Conservation (phyloP, 2,888 invertebrate species). For the Rhaphigaster nebulosa region DNA sequence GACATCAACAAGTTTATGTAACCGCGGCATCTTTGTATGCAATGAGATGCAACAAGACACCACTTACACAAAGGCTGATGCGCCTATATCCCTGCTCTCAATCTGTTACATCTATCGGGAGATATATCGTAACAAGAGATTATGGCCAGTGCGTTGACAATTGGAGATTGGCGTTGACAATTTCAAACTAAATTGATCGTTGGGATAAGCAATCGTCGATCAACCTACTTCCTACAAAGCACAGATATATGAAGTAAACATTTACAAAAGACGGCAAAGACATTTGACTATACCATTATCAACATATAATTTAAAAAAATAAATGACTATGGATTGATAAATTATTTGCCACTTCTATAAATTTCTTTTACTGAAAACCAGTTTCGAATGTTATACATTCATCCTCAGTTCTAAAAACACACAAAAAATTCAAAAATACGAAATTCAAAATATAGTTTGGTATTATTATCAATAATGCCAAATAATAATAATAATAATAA, state of each 20-base stretch:
- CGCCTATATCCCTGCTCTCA: neutral
- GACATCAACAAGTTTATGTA: neutral
- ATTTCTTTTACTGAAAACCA: no score
- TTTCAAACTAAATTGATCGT: neutral
- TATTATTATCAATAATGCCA: no score
- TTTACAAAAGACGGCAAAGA: neutral
- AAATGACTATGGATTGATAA: no score
- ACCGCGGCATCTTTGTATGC: slow-evolving; percentile 2
- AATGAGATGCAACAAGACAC: neutral
- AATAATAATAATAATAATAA: no score
- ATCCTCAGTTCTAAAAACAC: no score
- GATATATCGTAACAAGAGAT: neutral
- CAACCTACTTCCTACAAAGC: neutral
- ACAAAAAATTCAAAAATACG: no score
- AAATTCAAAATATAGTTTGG: no score
- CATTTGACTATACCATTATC: neutral
- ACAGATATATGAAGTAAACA: neutral
- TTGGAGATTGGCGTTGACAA: no score
- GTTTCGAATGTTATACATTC: no score
- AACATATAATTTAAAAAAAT: no score
- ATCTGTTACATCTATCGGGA: neutral
- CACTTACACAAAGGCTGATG: neutral
- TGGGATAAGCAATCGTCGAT: neutral
- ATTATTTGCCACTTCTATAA: no score
- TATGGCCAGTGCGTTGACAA: no score